A percentile compares a stretch with the other conserved stretches of the same genome.
Conservation (phyloP, 2,113 vertebrate species). For the Holacanthus passer region DNA sequence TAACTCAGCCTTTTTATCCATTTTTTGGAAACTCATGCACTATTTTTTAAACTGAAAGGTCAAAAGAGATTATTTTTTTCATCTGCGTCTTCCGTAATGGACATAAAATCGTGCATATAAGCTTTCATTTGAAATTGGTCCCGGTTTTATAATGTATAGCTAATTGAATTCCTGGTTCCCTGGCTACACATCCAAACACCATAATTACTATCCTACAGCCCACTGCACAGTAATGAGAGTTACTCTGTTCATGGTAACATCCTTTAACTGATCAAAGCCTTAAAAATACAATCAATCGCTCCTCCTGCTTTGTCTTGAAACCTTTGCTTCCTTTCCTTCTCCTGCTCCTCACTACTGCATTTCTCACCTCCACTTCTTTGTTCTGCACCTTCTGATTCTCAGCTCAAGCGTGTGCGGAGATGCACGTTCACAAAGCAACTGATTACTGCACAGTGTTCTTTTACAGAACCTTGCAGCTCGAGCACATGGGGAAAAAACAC, state of each 20-base stretch:
- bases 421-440: conserved; percentile 2
- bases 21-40: not conserved
- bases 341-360: not conserved
- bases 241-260: not conserved
- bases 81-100: not conserved
- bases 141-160: not conserved
- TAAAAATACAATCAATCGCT: not conserved
- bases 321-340: not conserved
- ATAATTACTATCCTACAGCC: not conserved
- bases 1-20: not conserved
- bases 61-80: not conserved
- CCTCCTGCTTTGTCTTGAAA: conserved; percentile 14
- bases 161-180: not conserved
- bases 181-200: not conserved
- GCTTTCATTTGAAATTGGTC: not conserved
- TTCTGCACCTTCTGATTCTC: conserved; percentile 14
- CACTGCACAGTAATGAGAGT: not conserved
- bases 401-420: conserved; percentile 10
- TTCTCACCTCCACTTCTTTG: conserved; percentile 23
- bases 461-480: not conserved
- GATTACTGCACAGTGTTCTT: not conserved
- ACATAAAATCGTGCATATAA: not conserved
- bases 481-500: no score
- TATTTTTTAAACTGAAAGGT: not conserved
- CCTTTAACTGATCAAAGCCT: conserved; percentile 20